Evolutionary conservation across 1,140 invertebrate genomes (phyloP).

Genomic region (Pseudobourletiella spinata): DNA sequence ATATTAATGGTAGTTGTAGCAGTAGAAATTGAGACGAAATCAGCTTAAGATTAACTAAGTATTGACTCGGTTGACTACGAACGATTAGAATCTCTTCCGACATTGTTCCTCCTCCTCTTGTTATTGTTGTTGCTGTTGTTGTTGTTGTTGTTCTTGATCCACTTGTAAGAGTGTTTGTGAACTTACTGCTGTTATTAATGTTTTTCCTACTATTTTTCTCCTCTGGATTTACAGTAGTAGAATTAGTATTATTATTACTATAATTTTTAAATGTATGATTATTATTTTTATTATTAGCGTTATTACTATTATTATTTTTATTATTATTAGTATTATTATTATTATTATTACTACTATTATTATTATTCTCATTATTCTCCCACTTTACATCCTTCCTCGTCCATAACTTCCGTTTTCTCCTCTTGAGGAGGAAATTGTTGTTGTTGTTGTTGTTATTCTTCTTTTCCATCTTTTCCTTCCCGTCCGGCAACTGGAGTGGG

Average conservation of each 20-base stretch:
- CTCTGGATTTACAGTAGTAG: neutral
- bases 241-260: neutral
- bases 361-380: neutral
- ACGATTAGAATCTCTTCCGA: neutral
- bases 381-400: neutral
- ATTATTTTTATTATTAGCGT: too few species aligned
- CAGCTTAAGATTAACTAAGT: neutral
- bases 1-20: too few species aligned
- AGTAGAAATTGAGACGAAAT: neutral
- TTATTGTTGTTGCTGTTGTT: neutral
- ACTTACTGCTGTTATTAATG: neutral
- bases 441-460: too few species aligned
- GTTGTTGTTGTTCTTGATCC: neutral
- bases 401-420: too few species aligned
- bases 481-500: too few species aligned
- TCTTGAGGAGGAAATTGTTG: too few species aligned
- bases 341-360: neutral
- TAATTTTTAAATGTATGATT: neutral
- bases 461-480: too few species aligned
- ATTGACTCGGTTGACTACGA: constrained; percentile 5
- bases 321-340: neutral
- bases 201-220: neutral
- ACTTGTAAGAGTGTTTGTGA: neutral
- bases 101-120: neutral
- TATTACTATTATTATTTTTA: neutral